Conservation (phyloP, 1,140 invertebrate species). For the Mylabris phalerata region DNA sequence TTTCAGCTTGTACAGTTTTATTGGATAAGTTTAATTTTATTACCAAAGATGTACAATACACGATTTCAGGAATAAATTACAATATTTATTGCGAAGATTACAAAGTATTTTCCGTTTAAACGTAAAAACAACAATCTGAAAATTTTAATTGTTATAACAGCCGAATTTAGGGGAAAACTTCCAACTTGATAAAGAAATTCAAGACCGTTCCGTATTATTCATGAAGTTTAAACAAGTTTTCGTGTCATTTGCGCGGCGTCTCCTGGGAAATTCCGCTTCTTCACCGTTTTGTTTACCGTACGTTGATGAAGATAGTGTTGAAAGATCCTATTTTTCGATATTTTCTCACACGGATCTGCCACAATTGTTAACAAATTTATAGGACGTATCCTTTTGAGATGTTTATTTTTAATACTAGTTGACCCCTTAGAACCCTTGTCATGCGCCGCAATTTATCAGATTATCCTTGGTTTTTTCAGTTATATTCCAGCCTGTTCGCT, state of each 20-base stretch:
- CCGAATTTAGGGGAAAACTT: too few species aligned
- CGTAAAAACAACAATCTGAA: not conserved
- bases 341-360: constrained; percentile 5
- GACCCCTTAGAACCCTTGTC: constrained; percentile 4
- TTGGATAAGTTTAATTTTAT: constrained; percentile 14
- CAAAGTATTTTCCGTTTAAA: constrained; percentile 12
- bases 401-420: constrained; percentile 8
- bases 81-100: constrained; percentile 4
- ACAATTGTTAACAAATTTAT: constrained; percentile 10
- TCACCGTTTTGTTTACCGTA: constrained; percentile 9
- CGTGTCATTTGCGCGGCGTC: constrained; percentile 20
- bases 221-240: constrained; percentile 21
- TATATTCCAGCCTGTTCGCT: not conserved
- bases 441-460: constrained; percentile 12
- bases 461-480: constrained; percentile 6
- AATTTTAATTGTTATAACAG: too few species aligned
- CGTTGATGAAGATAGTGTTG: too few species aligned
- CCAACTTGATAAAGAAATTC: too few species aligned
- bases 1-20: constrained; percentile 6
- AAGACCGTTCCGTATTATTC: constrained; percentile 9
- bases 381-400: constrained; percentile 2
- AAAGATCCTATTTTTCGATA: not conserved
- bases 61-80: constrained; percentile 1
- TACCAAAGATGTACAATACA: not conserved
- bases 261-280: constrained; percentile 22